Evolutionary conservation across 2,797 vertebrate species (phyloP).

Genomic region (Allobates femoralis): DNA sequence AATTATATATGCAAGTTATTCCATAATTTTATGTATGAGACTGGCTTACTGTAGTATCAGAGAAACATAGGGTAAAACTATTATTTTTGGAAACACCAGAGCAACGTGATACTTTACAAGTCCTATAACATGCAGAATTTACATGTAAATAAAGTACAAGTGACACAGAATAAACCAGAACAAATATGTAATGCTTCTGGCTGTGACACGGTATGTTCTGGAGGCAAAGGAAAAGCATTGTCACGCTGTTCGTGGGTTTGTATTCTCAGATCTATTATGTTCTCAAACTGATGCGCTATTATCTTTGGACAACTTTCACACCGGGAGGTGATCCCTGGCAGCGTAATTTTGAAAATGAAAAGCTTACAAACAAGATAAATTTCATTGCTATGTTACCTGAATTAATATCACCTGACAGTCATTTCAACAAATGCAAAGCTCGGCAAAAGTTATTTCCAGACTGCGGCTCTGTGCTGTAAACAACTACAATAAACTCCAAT

Average conservation of each 20-base stretch:
- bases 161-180: slow-evolving; percentile 71
- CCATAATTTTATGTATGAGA: not conserved
- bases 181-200: slow-evolving; percentile 75
- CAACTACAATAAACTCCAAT: slow-evolving; percentile 63
- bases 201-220: slow-evolving; percentile 72
- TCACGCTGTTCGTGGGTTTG: slow-evolving; percentile 70
- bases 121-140: slow-evolving; percentile 65
- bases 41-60: not conserved
- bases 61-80: not conserved
- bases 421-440: slow-evolving; percentile 60
- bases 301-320: slow-evolving; percentile 78
- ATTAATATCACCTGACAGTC: slow-evolving; percentile 69
- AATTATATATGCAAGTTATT: not conserved
- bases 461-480: slow-evolving; percentile 60
- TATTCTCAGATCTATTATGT: slow-evolving; percentile 73
- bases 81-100: not conserved
- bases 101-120: slow-evolving; percentile 61
- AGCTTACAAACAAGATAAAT: slow-evolving; percentile 74
- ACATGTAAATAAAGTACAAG: slow-evolving; percentile 67
- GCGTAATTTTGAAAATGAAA: slow-evolving; percentile 73
- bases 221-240: slow-evolving; percentile 70
- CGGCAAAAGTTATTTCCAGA: slow-evolving; percentile 46
- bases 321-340: slow-evolving; percentile 71
- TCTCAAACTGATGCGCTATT: slow-evolving; percentile 75
- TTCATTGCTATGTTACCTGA: slow-evolving; percentile 69